A percentile compares a stretch with the other conserved stretches of the same genome.
Evolutionary conservation across 1,140 invertebrate species (phyloP).

Genomic region (Drosophila sulfurigaster): DNA sequence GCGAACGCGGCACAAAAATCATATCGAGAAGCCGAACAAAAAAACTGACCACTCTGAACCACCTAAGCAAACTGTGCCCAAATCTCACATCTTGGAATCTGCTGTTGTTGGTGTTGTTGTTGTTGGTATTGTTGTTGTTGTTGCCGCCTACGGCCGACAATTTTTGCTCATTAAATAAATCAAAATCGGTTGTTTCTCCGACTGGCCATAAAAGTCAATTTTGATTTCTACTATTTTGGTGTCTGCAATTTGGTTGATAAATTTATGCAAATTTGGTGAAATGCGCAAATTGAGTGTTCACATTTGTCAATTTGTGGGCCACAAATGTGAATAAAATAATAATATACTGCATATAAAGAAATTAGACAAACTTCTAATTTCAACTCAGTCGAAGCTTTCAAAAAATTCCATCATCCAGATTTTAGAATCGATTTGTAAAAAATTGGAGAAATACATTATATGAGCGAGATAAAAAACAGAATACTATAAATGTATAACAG

Average conservation of each 20-base stretch:
- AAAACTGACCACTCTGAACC: constrained; percentile 21
- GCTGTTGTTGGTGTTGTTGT: neutral
- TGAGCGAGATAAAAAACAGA: no score
- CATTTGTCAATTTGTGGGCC: constrained; percentile 55
- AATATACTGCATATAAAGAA: neutral
- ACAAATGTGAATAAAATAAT: constrained; percentile 15
- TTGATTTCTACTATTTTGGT: constrained; percentile 20
- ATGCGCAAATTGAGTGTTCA: constrained; percentile 50
- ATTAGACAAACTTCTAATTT: no score
- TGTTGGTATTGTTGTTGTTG: neutral
- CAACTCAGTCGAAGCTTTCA: no score
- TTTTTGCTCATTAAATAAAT: constrained; percentile 80
- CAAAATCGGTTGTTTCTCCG: constrained; percentile 55
- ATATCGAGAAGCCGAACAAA: constrained; percentile 11
- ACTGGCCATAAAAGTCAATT: constrained; percentile 61
- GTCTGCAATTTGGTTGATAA: constrained; percentile 48
- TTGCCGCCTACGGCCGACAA: constrained; percentile 50
- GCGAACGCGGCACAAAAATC: constrained; percentile 34
- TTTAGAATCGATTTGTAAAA: no score
- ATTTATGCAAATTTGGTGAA: constrained; percentile 78
- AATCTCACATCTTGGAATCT: constrained; percentile 47
- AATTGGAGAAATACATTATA: no score
- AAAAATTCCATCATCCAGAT: no score
- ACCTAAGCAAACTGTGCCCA: constrained; percentile 38
- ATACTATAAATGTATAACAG: no score